These are phyloP conservation scores for Tetropium fuscum DNA, from an alignment of 2,888 invertebrate species.

Conservation along the genomic window DNA sequence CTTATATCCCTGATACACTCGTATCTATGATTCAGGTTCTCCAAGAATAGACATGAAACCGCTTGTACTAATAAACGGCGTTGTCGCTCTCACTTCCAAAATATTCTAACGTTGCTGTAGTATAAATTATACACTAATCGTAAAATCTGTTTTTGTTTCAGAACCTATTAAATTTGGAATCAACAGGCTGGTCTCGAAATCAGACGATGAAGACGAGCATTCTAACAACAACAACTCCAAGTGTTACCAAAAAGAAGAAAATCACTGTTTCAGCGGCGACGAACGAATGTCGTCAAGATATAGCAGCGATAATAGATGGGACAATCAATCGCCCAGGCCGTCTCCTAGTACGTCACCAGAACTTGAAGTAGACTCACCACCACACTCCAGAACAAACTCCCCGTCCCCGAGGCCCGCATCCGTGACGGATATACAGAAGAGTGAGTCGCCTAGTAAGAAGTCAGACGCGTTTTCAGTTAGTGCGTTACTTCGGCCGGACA, in stretches of 20 bases:
- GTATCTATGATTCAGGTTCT: no score
- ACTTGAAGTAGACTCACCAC: conserved; percentile 82
- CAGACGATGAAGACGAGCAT: conserved; percentile 73
- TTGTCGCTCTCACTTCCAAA: neutral
- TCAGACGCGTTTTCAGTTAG: conserved; percentile 89
- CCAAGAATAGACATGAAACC: no score
- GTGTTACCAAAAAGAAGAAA: conserved; percentile 66
- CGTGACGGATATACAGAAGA: conserved; percentile 63
- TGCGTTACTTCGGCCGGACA: conserved; percentile 84
- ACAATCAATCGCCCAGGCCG: conserved; percentile 58
- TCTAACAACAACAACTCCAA: conserved; percentile 68
- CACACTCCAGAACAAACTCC: conserved; percentile 68
- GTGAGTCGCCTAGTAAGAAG: conserved; percentile 70
- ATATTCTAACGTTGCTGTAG: neutral
- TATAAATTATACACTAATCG: neutral
- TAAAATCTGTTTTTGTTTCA: conserved; percentile 66
- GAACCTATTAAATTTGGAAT: conserved; percentile 89
- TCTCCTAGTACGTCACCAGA: conserved; percentile 74
- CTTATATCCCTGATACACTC: no score
- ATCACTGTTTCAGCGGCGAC: conserved; percentile 70
- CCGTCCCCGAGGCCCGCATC: conserved; percentile 67
- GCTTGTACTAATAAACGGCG: neutral
- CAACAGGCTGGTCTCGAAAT: conserved; percentile 79
- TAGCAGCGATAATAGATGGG: conserved; percentile 54
- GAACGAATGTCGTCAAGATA: conserved; percentile 62